These are phyloP conservation scores for Aporophyla nigra DNA, from an alignment of 2,888 invertebrate species.

Conservation along the genomic window DNA sequence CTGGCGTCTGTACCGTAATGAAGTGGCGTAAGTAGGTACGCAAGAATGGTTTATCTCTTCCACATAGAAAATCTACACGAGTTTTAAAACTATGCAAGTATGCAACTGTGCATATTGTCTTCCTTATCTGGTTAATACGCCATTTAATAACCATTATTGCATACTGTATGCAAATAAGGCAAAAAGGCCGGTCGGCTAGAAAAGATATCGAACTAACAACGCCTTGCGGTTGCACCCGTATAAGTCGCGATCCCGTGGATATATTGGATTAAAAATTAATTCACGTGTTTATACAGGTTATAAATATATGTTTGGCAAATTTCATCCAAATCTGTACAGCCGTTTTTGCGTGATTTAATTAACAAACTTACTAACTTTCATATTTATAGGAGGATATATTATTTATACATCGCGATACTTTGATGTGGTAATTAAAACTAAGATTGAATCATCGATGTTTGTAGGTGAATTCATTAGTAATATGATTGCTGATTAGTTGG, in stretches of 20 bases:
- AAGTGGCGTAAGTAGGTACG: neutral
- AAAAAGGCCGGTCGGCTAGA: constrained; percentile 21
- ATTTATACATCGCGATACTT: constrained; percentile 69
- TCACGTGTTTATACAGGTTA: no score
- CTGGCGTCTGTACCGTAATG: neutral
- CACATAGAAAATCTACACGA: constrained; percentile 12
- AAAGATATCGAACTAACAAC: neutral
- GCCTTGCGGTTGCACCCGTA: neutral
- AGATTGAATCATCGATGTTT: constrained; percentile 39
- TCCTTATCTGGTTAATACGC: constrained; percentile 41
- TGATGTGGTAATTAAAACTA: constrained; percentile 60
- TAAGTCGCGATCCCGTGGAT: neutral
- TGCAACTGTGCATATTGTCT: constrained; percentile 24
- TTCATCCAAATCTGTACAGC: neutral
- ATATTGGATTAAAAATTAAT: neutral
- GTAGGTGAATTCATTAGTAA: constrained; percentile 19
- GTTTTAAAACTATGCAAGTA: constrained; percentile 38
- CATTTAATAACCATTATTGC: constrained; percentile 41
- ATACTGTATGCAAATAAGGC: constrained; percentile 45
- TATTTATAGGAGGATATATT: constrained; percentile 20
- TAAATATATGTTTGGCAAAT: neutral
- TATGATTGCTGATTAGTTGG: constrained; percentile 32
- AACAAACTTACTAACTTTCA: neutral
- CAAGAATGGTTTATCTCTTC: constrained; percentile 4
- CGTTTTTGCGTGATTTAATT: neutral